phyloP scores from a whole-genome alignment of 2,113 vertebrate species.

The Cyanoderma ruficeps region DNA sequence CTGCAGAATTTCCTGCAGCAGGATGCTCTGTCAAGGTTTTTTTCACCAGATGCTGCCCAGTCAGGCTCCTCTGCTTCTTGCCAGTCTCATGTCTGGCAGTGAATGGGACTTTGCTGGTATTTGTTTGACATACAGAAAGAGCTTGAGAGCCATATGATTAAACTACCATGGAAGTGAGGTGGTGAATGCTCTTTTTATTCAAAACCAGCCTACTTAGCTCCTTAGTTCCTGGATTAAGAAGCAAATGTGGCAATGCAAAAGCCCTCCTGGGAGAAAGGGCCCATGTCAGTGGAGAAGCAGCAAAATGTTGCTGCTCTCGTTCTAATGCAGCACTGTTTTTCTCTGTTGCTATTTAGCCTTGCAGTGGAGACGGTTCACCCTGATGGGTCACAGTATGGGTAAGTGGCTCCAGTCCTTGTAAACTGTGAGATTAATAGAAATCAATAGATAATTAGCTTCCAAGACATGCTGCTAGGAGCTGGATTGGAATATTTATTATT shows the following conservation, averaged over 20 bases:
- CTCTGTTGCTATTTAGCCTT: constrained; percentile 80
- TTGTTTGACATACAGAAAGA: not conserved
- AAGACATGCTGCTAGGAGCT: not conserved
- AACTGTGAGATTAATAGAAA: not conserved
- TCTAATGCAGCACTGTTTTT: constrained; percentile 20
- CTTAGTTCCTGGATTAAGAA: constrained; percentile 17
- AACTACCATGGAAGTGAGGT: not conserved
- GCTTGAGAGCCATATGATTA: not conserved
- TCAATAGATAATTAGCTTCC: constrained; percentile 16
- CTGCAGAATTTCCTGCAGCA: not conserved
- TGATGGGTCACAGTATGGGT: constrained; percentile 94
- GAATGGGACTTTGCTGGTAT: not conserved
- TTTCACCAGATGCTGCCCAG: not conserved
- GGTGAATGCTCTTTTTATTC: not conserved
- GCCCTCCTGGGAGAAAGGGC: not conserved
- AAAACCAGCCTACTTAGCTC: not conserved
- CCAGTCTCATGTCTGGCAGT: not conserved
- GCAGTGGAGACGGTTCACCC: constrained; percentile 85
- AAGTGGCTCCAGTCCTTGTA: constrained; percentile 65
- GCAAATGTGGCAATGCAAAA: constrained; percentile 2
- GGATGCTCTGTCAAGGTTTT: not conserved
- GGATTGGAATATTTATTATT: constrained; percentile 18
- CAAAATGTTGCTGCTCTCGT: not conserved
- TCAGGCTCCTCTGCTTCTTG: not conserved
- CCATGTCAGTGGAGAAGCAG: not conserved